phyloP scores from a whole-genome alignment of 2,888 invertebrate genomes.

The Poecilus cupreus region DNA sequence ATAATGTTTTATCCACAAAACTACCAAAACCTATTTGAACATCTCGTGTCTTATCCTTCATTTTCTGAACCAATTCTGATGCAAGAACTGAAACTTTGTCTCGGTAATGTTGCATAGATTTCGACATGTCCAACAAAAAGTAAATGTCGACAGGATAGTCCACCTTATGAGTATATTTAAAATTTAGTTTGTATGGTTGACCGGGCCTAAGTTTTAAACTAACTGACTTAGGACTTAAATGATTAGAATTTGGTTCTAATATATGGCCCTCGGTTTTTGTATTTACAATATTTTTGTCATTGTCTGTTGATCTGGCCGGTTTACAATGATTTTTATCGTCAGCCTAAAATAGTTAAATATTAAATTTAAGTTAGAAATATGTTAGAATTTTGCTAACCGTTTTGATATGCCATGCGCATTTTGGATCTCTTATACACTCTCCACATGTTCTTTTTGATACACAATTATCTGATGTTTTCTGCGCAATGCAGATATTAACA shows the following conservation, averaged over 20 bases:
- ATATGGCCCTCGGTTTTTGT: conserved; percentile 63
- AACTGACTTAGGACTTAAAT: conserved; percentile 73
- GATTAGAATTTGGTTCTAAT: conserved; percentile 63
- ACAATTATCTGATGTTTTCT: conserved; percentile 62
- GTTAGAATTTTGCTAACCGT: conserved; percentile 43
- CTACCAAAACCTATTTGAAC: conserved; percentile 81
- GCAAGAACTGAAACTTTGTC: conserved; percentile 74
- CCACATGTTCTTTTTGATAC: conserved; percentile 67
- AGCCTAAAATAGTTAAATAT: neutral
- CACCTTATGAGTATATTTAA: conserved; percentile 78
- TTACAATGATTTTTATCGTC: neutral
- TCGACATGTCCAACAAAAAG: conserved; percentile 86
- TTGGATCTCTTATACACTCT: conserved; percentile 67
- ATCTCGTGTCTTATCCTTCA: conserved; percentile 78
- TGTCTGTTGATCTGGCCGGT: conserved; percentile 38
- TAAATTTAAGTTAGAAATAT: neutral
- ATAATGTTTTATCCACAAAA: conserved; percentile 81
- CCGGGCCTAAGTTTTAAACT: conserved; percentile 39
- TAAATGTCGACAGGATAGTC: conserved; percentile 90
- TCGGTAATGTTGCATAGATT: conserved; percentile 80
- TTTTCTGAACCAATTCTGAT: conserved; percentile 73
- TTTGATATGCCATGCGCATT: conserved; percentile 69
- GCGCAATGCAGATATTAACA: neutral
- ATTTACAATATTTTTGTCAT: conserved; percentile 61
- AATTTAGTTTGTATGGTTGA: conserved; percentile 35